Conservation (phyloP, 2,113 vertebrate genomes). For the Hiodon tergisus region DNA sequence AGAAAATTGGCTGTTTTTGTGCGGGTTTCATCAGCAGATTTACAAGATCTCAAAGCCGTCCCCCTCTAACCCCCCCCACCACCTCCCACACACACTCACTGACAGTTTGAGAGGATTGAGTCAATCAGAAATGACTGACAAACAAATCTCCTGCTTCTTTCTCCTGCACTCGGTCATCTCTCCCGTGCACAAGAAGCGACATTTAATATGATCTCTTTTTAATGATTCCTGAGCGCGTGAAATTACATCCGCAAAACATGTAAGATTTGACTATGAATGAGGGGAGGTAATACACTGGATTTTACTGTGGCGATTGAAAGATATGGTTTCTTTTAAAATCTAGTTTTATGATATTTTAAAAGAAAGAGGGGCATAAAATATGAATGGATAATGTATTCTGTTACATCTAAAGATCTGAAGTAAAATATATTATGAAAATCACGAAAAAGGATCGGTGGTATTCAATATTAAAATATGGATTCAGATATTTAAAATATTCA, state of each 20-base stretch:
- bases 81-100: conserved; percentile 4
- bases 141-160: conserved; percentile 53
- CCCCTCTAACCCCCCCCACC: conserved; percentile 31
- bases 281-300: not conserved
- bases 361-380: not conserved
- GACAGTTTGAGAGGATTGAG: conserved; percentile 39
- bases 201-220: conserved; percentile 66
- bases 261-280: conserved; percentile 9
- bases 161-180: conserved; percentile 23
- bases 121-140: conserved; percentile 61
- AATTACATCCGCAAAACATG: conserved; percentile 32
- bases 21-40: conserved; percentile 61
- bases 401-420: too few species aligned
- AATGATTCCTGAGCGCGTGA: conserved; percentile 62
- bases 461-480: too few species aligned
- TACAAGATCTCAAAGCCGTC: conserved; percentile 35
- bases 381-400: not conserved
- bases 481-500: too few species aligned
- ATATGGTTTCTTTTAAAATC: not conserved
- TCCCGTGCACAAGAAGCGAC: conserved; percentile 50
- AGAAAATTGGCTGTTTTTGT: conserved; percentile 65
- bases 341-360: not conserved
- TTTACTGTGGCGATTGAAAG: conserved; percentile 10
- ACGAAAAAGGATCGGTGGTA: too few species aligned
- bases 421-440: too few species aligned